Conservation (phyloP, 2,797 vertebrate genomes). For the Limosa lapponica region DNA sequence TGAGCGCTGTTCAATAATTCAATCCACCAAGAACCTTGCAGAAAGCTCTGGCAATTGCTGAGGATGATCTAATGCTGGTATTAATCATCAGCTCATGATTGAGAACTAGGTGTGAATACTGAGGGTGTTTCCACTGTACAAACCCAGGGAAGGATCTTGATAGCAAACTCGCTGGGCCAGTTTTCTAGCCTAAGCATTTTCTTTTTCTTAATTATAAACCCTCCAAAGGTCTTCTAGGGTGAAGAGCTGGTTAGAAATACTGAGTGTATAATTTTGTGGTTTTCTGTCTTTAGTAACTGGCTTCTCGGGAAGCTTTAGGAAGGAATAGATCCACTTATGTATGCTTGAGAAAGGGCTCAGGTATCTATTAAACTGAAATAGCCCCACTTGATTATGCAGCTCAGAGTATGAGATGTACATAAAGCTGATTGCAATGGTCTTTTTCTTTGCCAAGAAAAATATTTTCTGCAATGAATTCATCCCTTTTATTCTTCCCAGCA, state of each 20-base stretch:
- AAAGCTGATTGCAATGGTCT: neutral
- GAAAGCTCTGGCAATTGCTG: neutral
- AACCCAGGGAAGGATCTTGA: slow-evolving; percentile 1
- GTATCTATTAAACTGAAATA: slow-evolving; percentile 27
- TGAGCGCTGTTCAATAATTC: neutral
- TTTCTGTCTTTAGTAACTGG: slow-evolving; percentile 44
- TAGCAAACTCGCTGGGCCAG: neutral
- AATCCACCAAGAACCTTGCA: neutral
- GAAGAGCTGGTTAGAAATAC: slow-evolving; percentile 31
- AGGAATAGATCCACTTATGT: neutral
- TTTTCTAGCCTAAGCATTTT: slow-evolving; percentile 33
- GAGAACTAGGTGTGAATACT: slow-evolving; percentile 40
- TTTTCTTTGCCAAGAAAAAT: neutral
- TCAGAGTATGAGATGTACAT: neutral
- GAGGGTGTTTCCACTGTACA: slow-evolving; percentile 19
- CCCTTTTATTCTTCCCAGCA: neutral
- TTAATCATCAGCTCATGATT: slow-evolving; percentile 32
- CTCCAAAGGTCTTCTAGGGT: slow-evolving; percentile 39
- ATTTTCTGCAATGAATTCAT: neutral
- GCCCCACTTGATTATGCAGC: neutral
- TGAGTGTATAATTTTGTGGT: slow-evolving; percentile 40
- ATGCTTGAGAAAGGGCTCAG: neutral
- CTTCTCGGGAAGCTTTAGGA: neutral
- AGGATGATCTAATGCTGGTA: slow-evolving; percentile 19
- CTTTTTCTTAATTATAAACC: slow-evolving; percentile 30